Conservation (phyloP, 2,113 vertebrate genomes). For the Plecturocebus donacophilus region DNA sequence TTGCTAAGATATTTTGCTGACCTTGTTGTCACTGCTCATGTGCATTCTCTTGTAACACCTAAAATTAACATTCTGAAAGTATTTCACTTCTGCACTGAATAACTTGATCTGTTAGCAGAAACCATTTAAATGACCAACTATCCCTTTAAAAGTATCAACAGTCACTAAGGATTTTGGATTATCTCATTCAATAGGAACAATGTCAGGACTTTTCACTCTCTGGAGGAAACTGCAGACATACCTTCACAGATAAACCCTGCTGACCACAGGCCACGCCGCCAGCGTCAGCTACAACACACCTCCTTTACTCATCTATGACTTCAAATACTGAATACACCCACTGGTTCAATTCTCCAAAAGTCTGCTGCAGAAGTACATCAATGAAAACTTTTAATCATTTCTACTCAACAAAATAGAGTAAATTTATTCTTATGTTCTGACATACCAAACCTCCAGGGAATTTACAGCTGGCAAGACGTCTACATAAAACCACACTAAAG, state of each 20-base stretch:
- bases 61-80: not conserved
- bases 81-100: not conserved
- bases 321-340: rapidly evolving
- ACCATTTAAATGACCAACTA: not conserved
- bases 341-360: not conserved
- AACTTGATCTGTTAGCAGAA: not conserved
- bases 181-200: not conserved
- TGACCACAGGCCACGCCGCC: rapidly evolving
- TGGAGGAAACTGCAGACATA: rapidly evolving
- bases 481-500: not conserved
- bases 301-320: too few species aligned
- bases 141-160: not conserved
- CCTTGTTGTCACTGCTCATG: not conserved
- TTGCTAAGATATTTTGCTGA: not conserved
- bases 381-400: not conserved
- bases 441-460: not conserved
- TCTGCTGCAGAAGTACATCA: not conserved
- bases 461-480: not conserved
- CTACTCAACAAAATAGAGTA: not conserved
- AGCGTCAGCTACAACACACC: rapidly evolving
- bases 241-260: rapidly evolving
- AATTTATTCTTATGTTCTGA: not conserved
- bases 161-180: not conserved
- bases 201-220: not conserved
- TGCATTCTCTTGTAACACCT: not conserved